These are phyloP conservation scores for Lepus townsendii DNA, from an alignment of 2,797 vertebrate species.

Conservation along the genomic window DNA sequence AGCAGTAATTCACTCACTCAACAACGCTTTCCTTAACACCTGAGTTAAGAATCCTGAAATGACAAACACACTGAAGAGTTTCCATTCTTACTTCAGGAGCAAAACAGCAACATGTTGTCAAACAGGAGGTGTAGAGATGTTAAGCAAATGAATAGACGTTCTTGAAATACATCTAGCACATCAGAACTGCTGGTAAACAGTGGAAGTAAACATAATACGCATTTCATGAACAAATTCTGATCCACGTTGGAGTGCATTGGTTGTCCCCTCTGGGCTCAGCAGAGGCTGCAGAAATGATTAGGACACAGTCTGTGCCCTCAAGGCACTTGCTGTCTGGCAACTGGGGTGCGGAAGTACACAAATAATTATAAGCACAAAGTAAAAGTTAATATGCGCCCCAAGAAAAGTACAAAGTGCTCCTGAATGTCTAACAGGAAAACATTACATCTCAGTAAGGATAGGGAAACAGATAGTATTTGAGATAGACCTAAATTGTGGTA, in stretches of 20 bases:
- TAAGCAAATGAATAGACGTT: conserved; percentile 9
- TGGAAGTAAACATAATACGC: not conserved
- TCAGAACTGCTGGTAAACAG: not conserved
- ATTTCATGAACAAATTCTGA: conserved; percentile 20
- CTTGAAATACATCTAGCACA: conserved; percentile 28
- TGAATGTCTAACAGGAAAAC: conserved; percentile 4
- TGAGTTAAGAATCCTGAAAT: conserved; percentile 41
- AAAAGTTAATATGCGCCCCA: not conserved
- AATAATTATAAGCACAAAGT: conserved; percentile 17
- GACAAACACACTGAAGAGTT: conserved; percentile 14
- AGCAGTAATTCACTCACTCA: conserved; percentile 24
- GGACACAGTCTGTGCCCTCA: not conserved
- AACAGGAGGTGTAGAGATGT: not conserved
- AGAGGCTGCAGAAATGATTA: not conserved
- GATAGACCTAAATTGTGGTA: not conserved
- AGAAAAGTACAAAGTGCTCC: conserved; percentile 45
- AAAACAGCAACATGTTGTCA: conserved; percentile 47
- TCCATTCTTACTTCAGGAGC: conserved; percentile 7
- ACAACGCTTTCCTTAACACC: conserved; percentile 54
- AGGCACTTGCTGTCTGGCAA: not conserved
- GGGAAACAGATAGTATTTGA: not conserved
- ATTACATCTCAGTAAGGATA: not conserved
- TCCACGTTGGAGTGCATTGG: not conserved
- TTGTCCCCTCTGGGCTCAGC: not conserved
- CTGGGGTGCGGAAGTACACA: not conserved